Percentiles rank a stretch among this genome's conserved stretches.
phyloP scores from a whole-genome alignment of 37 sponge, comb jelly and placozoan genomes.

The Petrosia ficiformis region DNA sequence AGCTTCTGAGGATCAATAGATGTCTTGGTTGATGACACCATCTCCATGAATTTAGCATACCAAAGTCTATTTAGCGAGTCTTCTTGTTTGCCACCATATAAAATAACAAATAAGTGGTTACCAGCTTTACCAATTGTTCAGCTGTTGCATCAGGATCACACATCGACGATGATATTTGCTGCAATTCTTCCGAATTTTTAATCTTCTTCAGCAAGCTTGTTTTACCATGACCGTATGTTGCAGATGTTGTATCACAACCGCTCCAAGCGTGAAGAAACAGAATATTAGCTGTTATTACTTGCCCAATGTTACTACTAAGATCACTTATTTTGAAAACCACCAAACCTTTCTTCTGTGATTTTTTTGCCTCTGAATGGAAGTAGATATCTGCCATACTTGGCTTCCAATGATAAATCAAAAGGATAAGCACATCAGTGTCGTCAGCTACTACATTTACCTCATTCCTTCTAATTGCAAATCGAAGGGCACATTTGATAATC shows the following conservation, averaged over 20 bases:
- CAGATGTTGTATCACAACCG: conserved; percentile 50
- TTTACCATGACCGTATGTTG: conserved; percentile 41
- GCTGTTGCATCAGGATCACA: conserved; percentile 10
- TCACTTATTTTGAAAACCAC: conserved; percentile 28
- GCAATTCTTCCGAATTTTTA: conserved; percentile 13
- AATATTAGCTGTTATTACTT: conserved; percentile 1
- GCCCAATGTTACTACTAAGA: conserved; percentile 1
- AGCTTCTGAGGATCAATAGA: conserved; percentile 31
- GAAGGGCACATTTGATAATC: conserved; percentile 27
- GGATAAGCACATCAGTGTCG: conserved; percentile 15
- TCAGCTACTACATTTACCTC: conserved; percentile 6
- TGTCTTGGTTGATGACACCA: conserved; percentile 37
- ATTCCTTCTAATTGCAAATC: conserved; percentile 3
- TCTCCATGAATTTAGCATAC: conserved; percentile 47
- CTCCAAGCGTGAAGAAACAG: conserved; percentile 38
- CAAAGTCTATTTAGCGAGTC: conserved; percentile 23
- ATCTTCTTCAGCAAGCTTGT: conserved; percentile 14
- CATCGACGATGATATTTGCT: conserved; percentile 27
- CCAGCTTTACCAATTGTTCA: conserved; percentile 32
- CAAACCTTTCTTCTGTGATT: conserved; percentile 21
- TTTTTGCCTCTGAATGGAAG: conserved; percentile 22
- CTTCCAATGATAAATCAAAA: conserved; percentile 24
- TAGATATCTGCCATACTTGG: conserved; percentile 10
- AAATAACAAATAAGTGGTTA: conserved; percentile 27
- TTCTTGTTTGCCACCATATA: conserved; percentile 45